Conservation (phyloP, 2,113 vertebrate genomes). For the Acrocephalus arundinaceus region DNA sequence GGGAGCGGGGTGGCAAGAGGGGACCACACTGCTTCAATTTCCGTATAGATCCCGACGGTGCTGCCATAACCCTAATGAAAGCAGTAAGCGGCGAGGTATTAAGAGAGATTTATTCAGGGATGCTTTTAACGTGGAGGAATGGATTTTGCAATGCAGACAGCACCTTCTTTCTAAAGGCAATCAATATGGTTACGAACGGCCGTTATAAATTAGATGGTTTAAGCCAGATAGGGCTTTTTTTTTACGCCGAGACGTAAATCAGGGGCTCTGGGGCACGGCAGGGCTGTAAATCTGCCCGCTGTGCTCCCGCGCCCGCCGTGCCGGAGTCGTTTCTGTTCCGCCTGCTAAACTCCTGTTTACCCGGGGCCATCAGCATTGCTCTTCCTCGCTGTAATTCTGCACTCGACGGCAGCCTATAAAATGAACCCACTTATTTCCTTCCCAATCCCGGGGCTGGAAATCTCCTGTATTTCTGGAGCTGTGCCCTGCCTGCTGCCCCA, state of each 20-base stretch:
- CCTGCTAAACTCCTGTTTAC: conserved; percentile 76
- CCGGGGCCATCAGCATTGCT: conserved; percentile 53
- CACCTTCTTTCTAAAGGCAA: conserved; percentile 75
- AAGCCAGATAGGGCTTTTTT: conserved; percentile 67
- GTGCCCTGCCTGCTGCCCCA: neutral
- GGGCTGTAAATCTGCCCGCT: conserved; percentile 72
- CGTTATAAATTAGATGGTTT: conserved; percentile 75
- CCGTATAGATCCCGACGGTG: conserved; percentile 69
- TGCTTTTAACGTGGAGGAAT: conserved; percentile 74
- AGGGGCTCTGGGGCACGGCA: conserved; percentile 47
- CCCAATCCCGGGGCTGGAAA: neutral
- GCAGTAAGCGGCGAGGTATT: conserved; percentile 76
- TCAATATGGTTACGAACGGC: conserved; percentile 74
- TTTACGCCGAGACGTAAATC: conserved; percentile 67
- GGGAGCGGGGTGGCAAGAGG: neutral
- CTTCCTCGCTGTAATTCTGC: conserved; percentile 64
- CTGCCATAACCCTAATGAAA: conserved; percentile 79
- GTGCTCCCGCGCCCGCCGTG: neutral
- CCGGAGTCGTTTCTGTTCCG: conserved; percentile 35
- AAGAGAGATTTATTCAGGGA: conserved; percentile 79
- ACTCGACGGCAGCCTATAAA: conserved; percentile 50
- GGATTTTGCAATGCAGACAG: conserved; percentile 71
- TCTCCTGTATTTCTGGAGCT: neutral
- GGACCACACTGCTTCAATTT: conserved; percentile 66
- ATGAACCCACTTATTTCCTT: conserved; percentile 47